Evolutionary conservation across 2,888 invertebrate species (phyloP), one percentile per base, ranked within the genome.

Genomic region (Lasioglossum figueresi): DNA sequence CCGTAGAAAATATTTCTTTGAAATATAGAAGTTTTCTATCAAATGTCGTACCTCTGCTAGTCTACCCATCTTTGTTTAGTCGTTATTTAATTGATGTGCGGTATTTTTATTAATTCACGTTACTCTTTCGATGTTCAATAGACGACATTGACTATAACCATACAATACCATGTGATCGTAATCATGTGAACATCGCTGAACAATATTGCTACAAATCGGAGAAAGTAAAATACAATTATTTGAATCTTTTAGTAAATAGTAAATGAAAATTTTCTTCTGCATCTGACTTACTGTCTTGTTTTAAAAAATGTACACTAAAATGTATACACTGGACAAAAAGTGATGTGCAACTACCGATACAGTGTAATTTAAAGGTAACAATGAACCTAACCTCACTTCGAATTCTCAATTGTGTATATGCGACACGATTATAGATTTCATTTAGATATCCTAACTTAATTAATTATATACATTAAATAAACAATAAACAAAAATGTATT

Each of bases 11-110:
- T 56, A 56, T n/a, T 56, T 3, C 56, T 40, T 66, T 74, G 27
- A 0, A 2, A 12, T n/a, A 19, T 34, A 43, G 0, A 63, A 34
- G 6, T 34, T 72, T 43, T 40, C 19, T 37, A 68, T 68, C 4
- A 23, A 68, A 16, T n/a, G 40, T 52, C 45, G 10, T 87, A 92
- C 92, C 90, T 88, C 89, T 76, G 89, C 91, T 8, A 92, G 80
- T 72, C 92, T 89, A 40, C 88, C 90, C 92, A 92, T 92, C 76
- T 73, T 79, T 37, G 5, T 31, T 59, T 0, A 48, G 14, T n/a
- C 48, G 37, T 78, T 78, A 4, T 72, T 34, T 75, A n/a, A 45
- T n/a, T 45, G 14, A 59, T 27, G n/a, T 59, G 16, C 59, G 16
- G 5, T 59, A 6, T 12, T 63, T 63, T 63, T 16, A 31, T 56